These are phyloP conservation scores for Oxytorus armatus DNA, from an alignment of 2,888 invertebrate genomes.

Conservation along the genomic window DNA sequence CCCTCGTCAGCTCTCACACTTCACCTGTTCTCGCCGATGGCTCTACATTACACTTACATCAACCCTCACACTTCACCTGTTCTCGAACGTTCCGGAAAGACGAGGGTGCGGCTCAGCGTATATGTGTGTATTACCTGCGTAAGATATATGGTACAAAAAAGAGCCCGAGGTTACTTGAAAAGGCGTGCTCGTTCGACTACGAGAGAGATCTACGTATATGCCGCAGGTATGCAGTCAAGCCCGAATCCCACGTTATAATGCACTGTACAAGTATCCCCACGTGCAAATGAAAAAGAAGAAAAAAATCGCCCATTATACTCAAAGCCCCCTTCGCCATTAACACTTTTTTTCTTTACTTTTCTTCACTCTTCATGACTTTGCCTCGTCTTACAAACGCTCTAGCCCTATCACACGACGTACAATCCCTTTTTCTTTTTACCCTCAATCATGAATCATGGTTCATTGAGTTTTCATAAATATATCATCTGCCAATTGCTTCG, in stretches of 20 bases:
- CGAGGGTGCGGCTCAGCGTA: conserved; percentile 41
- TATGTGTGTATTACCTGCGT: conserved; percentile 6
- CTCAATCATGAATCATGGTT: conserved; percentile 57
- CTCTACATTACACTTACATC: conserved; percentile 61
- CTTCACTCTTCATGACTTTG: conserved; percentile 32
- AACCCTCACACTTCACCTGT: conserved; percentile 62
- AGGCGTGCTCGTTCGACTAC: conserved; percentile 27
- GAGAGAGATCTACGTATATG: conserved; percentile 12
- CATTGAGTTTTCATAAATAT: conserved; percentile 64
- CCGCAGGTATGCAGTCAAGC: conserved; percentile 45
- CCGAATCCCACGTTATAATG: conserved; percentile 43
- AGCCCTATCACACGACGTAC: conserved; percentile 4
- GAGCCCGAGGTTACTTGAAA: conserved; percentile 29
- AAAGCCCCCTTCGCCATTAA: conserved; percentile 47
- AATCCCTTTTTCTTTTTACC: conserved; percentile 41
- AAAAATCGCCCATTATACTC: conserved; percentile 3
- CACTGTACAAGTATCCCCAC: conserved; percentile 5
- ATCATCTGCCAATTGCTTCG: conserved; percentile 45
- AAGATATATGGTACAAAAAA: conserved; percentile 29
- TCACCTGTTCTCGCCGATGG: too few species aligned
- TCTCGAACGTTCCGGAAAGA: conserved; percentile 43
- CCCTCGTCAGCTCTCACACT: too few species aligned
- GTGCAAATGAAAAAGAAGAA: conserved; percentile 24
- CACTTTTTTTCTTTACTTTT: conserved; percentile 38
- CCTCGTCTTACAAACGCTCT: conserved; percentile 34